Evolutionary conservation across 2,797 vertebrate species (phyloP), one percentile per base, ranked within the genome.

Genomic region (Phaenicophaeus curvirostris): DNA sequence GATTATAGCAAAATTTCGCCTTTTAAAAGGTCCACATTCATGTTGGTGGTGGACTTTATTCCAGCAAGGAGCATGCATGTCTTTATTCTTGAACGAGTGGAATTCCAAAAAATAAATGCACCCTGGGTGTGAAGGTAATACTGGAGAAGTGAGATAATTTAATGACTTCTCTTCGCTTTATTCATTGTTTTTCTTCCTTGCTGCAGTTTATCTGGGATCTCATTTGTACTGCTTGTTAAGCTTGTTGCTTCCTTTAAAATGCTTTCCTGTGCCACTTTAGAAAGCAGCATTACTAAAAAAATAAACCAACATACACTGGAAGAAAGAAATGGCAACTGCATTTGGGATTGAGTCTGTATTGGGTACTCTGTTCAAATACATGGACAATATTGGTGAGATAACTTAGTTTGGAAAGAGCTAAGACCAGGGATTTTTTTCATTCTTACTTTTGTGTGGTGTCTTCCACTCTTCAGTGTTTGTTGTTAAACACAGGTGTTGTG

Each of bases 71-170:
- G 6, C 31, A 15, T 19, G 13, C 8, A 54, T 46, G 24, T 48
- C 41, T 86, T 92, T 54, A 87, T 85, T 88, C 90, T 76, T 86
- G 33, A 46, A 59, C 57, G 85, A 79, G 16, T 13, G 13, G n/a
- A 41, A 85, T 71, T 87, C 69, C 6, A 72, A 58, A 69, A 80
- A 94, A 85, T 17, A 46, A 75, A 50, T 54, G 18, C 31, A 24
- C 1, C 0, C 16, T 48, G 31, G 6, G 9, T 68, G 24, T 35
- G 50, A 66, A 90, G 31, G 53, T 33, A 75, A 9, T 72, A 19
- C 19, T 37, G 63, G 58, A 84, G 63, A 76, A 73, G 21, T 31
- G 83, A 66, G 6, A 20, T 72, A 44, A 59, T n/a, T 76, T 82
- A 59, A 48, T 78, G 88, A 44, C 11, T 10, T 67, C 30, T 53